Evolutionary conservation across 1,140 invertebrate species (phyloP).

Genomic region (Chionoecetes opilio): DNA sequence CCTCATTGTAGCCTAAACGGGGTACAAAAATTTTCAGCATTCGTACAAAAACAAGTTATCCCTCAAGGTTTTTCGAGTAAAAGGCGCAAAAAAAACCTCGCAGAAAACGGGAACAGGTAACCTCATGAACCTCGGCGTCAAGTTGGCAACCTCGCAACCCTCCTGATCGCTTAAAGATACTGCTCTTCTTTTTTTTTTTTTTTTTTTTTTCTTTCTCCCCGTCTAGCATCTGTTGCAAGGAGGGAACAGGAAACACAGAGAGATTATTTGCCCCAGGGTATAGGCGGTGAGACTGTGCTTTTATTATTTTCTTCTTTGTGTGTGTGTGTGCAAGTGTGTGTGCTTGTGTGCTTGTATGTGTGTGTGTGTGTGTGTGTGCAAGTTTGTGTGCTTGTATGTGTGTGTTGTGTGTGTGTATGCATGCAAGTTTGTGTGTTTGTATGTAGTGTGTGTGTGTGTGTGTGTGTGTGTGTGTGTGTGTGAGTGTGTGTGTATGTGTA

Average conservation of each 20-base stretch:
- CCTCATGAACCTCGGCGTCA: neutral
- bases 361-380: neutral
- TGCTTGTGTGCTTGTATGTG: neutral
- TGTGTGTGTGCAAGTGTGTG: too few relatives aligned
- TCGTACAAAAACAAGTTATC: too few relatives aligned
- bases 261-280: neutral
- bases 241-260: neutral
- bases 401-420: neutral
- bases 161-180: neutral
- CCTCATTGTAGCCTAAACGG: too few relatives aligned
- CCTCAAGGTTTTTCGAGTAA: too few relatives aligned
- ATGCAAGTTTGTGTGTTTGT: too few relatives aligned
- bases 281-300: too few relatives aligned
- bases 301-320: too few relatives aligned
- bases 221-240: slow-evolving; percentile 3
- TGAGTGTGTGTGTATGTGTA: neutral
- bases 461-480: neutral
- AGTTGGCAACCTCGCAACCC: neutral
- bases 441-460: slow-evolving; percentile 23
- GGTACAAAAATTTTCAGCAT: too few relatives aligned
- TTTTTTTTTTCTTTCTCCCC: neutral
- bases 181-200: neutral
- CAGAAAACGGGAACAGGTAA: neutral
- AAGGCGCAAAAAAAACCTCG: too few relatives aligned
- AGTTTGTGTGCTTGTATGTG: neutral